Evolutionary conservation across 2,797 vertebrate species (phyloP).

Genomic region (Mormyrops attenuatus): DNA sequence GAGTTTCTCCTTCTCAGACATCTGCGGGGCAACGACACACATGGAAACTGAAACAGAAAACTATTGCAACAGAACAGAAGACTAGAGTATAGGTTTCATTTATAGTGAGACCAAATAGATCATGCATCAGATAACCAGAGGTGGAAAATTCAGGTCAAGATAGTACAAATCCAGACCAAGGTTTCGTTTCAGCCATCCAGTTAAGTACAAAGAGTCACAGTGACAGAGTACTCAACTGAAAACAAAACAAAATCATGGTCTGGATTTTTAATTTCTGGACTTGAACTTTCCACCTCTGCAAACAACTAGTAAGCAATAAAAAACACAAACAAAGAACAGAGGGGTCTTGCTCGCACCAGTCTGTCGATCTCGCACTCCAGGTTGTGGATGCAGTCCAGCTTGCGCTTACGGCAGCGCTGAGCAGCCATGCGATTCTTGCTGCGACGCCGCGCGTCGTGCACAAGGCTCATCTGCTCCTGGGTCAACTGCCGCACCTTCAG

Average conservation of each 20-base stretch:
- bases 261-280: not conserved
- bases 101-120: not conserved
- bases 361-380: slow-evolving; percentile 92
- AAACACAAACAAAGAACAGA: not conserved
- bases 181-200: not conserved
- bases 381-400: slow-evolving; percentile 91
- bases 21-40: slow-evolving; percentile 53
- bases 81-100: not conserved
- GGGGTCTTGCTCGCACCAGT: slow-evolving; percentile 66
- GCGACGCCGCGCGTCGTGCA: slow-evolving; percentile 87
- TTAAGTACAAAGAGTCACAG: not conserved
- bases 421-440: slow-evolving; percentile 95
- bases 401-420: slow-evolving; percentile 93
- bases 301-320: not conserved
- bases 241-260: not conserved
- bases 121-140: not conserved
- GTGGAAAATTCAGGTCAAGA: not conserved
- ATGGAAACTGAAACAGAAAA: slow-evolving; percentile 10
- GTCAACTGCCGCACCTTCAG: slow-evolving; percentile 82
- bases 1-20: slow-evolving; percentile 75
- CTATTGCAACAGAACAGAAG: not conserved
- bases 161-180: not conserved
- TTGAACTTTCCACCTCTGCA: not conserved
- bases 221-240: not conserved
- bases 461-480: slow-evolving; percentile 82